These are phyloP conservation scores for Ophioninae sp. DNA, from an alignment of 2,888 invertebrate genomes.

Conservation along the genomic window DNA sequence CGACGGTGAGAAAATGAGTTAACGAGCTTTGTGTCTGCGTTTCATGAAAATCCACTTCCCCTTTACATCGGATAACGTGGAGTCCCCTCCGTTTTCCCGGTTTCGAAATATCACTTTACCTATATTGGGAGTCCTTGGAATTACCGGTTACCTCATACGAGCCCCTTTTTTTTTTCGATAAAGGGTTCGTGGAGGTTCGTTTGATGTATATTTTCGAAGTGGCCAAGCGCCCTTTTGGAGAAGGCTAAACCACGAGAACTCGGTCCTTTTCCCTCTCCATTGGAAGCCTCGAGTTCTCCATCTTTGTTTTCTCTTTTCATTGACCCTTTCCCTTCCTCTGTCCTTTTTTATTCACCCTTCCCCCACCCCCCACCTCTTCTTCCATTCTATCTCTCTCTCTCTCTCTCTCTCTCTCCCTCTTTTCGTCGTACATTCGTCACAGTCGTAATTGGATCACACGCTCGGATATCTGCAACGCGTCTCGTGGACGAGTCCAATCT, in stretches of 20 bases:
- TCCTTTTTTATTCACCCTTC: slow-evolving; percentile 27
- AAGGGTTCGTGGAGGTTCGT: slow-evolving; percentile 40
- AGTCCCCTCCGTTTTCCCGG: slow-evolving; percentile 44
- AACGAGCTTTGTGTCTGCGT: slow-evolving; percentile 35
- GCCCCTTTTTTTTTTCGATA: slow-evolving; percentile 7
- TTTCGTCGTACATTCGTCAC: slow-evolving; percentile 69
- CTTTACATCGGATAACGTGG: slow-evolving; percentile 48
- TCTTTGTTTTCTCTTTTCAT: slow-evolving; percentile 40
- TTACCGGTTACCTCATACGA: not conserved
- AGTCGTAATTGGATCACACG: slow-evolving; percentile 77
- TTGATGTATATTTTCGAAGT: slow-evolving; percentile 58
- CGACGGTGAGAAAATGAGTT: slow-evolving; percentile 31
- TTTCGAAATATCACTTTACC: not conserved
- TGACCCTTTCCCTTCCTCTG: slow-evolving; percentile 35
- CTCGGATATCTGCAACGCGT: slow-evolving; percentile 70
- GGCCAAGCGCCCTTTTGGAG: slow-evolving; percentile 52
- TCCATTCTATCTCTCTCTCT: slow-evolving; percentile 48
- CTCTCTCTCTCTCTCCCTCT: slow-evolving; percentile 24
- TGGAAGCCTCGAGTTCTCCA: slow-evolving; percentile 11
- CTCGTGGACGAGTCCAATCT: slow-evolving; percentile 74
- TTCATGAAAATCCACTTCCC: slow-evolving; percentile 37
- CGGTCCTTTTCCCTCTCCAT: not conserved
- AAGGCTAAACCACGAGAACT: slow-evolving; percentile 8
- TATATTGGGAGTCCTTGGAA: too few species aligned
- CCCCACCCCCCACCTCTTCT: slow-evolving; percentile 22